Base-by-base conservation (phyloP, 2,888 invertebrate genomes). In the Bruchidius siliquastri region DNA sequence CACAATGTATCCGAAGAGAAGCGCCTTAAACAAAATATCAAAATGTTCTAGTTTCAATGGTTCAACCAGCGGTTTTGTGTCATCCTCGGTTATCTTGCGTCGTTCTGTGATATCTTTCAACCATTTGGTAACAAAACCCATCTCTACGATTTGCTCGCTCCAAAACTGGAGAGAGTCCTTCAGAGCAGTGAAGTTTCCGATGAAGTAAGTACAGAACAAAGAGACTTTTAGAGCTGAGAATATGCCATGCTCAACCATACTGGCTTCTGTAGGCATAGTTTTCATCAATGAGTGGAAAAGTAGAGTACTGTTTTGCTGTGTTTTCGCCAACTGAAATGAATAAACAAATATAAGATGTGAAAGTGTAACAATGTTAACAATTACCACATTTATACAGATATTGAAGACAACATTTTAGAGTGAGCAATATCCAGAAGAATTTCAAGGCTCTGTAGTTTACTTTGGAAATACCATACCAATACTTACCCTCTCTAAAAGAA, bases 91-190 rank as follows among this genome's bases (percentile, higher is more conserved):
- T 13, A 70, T 49, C 22, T 73, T 75, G 22, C 67, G 74, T 13
- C 76, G 76, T 20, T 74, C 72, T 3, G 71, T 22, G 22, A 72
- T 72, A 68, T 80, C 78, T 26, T 70, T 67, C 75, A 75, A 78
- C 80, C 81, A 81, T 75, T 80, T 79, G 6, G 22, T 66, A 10
- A 78, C 67, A 18, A 81, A 77, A 10, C 80, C 81, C 69, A 77
- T 79, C 69, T 81, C 79, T 0, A 79, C 22, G 21, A 80, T 75
- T 72, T 79, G 79, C 0, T 77, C 72, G 2, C 76, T 71, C 81
- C 80, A 81, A 72, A 74, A 78, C n/a, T 73, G 32, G 2, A 80
- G 30, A 0, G 77, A 75, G n/a, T 76, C 75, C 22, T 77, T 78
- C 22, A 77, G 71, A 22, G 74, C 75, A 20, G 69, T 74, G 20